phyloP scores from a whole-genome alignment of 2,113 vertebrate species.

The Chinchilla lanigera region DNA sequence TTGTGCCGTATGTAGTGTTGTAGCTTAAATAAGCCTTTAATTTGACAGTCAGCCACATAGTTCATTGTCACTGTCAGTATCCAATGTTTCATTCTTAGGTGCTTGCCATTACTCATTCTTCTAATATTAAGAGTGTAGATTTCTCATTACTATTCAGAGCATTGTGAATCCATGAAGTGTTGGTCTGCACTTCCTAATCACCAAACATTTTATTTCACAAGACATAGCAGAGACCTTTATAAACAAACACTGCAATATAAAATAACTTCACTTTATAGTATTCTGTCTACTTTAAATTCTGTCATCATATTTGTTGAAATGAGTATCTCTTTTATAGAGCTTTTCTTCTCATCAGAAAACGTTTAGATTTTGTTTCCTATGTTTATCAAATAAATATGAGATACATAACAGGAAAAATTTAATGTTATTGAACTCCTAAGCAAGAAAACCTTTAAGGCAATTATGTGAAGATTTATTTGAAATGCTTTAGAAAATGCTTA shows the following conservation, averaged over 20 bases:
- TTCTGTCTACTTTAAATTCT: slow-evolving; percentile 59
- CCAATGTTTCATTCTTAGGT: slow-evolving; percentile 50
- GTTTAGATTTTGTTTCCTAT: slow-evolving; percentile 16
- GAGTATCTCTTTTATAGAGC: background rate
- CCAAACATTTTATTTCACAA: slow-evolving; percentile 30
- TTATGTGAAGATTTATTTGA: slow-evolving; percentile 26
- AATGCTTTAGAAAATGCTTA: slow-evolving; percentile 53
- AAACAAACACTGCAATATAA: slow-evolving; percentile 28
- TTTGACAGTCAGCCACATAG: background rate
- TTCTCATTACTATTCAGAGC: slow-evolving; percentile 52
- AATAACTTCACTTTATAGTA: background rate
- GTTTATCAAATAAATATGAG: slow-evolving; percentile 20
- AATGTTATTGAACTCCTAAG: background rate
- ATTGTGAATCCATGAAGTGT: background rate
- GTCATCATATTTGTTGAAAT: slow-evolving; percentile 22
- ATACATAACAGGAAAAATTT: background rate
- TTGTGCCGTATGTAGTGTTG: background rate
- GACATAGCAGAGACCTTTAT: slow-evolving; percentile 23
- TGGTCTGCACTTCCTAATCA: slow-evolving; percentile 36
- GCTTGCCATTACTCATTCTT: slow-evolving; percentile 50
- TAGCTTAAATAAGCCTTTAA: slow-evolving; percentile 39
- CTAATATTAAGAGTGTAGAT: background rate
- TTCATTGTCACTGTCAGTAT: slow-evolving; percentile 23
- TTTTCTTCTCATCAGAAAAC: slow-evolving; percentile 55
- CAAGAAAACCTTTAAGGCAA: slow-evolving; percentile 42